A percentile compares a stretch with the other conserved stretches of the same genome.
Conservation (phyloP, 2,797 vertebrate species). For the Apodemus agrarius region DNA sequence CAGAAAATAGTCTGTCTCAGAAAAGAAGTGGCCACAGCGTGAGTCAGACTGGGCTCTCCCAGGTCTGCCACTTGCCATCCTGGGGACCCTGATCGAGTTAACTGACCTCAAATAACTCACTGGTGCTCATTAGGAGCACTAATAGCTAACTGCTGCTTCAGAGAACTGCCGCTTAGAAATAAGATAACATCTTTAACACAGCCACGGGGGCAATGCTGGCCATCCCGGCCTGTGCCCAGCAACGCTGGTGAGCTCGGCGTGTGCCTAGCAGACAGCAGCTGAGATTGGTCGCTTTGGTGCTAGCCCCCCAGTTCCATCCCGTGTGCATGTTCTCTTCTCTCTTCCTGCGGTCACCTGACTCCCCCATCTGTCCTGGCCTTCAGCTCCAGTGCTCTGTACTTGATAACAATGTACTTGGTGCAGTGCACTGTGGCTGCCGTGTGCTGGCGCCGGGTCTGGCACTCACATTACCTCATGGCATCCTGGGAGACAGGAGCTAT, state of each 20-base stretch:
- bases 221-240: neutral
- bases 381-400: neutral
- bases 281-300: rapidly evolving
- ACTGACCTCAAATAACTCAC: neutral
- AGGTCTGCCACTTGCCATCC: neutral
- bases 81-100: neutral
- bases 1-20: neutral
- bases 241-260: neutral
- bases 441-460: neutral
- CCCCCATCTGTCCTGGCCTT: neutral
- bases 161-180: neutral
- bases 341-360: neutral
- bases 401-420: neutral
- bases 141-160: neutral
- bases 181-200: neutral
- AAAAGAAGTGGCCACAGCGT: neutral
- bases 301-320: neutral
- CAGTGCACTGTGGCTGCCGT: neutral
- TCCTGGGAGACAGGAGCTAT: neutral
- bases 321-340: neutral
- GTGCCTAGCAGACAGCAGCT: neutral
- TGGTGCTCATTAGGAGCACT: neutral
- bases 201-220: neutral
- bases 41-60: neutral
- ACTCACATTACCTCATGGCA: neutral